Percentiles rank a stretch among this genome's conserved stretches.
phyloP scores from a whole-genome alignment of 2,113 vertebrate genomes.

The Pseudorectes ferrugineus region DNA sequence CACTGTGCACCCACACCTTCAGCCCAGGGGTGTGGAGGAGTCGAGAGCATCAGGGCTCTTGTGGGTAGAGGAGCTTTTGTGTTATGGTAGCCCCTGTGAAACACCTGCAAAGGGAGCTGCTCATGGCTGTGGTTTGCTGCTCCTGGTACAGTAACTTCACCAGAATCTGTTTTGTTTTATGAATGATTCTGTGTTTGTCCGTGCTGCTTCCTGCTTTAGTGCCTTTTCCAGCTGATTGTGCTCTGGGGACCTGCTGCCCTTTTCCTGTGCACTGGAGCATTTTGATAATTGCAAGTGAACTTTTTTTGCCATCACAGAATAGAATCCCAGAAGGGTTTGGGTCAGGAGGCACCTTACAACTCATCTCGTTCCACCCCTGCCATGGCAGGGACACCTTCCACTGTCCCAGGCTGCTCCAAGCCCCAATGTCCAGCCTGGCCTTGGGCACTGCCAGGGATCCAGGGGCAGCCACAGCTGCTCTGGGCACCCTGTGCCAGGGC shows the following conservation, averaged over 20 bases:
- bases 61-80: neutral
- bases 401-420: neutral
- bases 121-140: neutral
- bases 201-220: neutral
- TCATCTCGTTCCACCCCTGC: neutral
- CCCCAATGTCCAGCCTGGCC: neutral
- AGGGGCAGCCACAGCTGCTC: neutral
- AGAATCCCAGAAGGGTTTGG: neutral
- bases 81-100: neutral
- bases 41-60: neutral
- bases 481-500: neutral
- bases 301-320: neutral
- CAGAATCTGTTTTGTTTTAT: neutral
- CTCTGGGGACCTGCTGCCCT: neutral
- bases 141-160: neutral
- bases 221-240: neutral
- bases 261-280: neutral
- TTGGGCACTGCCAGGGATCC: neutral
- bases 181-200: neutral
- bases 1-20: neutral
- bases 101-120: neutral
- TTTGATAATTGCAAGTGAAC: neutral
- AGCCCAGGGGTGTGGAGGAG: neutral
- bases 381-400: neutral
- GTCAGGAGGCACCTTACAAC: neutral